These are phyloP conservation scores for Pogoniulus pusillus DNA, from an alignment of 2,797 vertebrate species.

Conservation along the genomic window DNA sequence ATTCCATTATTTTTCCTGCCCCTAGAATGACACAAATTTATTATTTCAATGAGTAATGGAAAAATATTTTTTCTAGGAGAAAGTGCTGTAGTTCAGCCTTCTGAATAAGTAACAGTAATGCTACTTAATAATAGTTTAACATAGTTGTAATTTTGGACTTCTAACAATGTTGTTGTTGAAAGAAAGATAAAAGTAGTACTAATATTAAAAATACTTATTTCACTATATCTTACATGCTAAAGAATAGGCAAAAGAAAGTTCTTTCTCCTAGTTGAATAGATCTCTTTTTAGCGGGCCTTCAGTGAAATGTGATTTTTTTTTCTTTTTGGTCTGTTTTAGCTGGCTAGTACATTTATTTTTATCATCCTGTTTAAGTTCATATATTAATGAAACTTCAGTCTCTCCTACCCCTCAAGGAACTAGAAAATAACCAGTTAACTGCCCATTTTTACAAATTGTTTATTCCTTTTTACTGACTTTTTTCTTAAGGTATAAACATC, in stretches of 20 bases:
- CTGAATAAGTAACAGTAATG: not conserved
- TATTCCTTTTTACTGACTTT: not conserved
- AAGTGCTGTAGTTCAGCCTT: not conserved
- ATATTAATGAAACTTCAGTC: not conserved
- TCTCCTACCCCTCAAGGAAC: not conserved
- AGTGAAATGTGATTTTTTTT: not conserved
- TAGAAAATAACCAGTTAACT: not conserved
- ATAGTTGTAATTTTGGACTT: not conserved
- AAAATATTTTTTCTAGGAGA: not conserved
- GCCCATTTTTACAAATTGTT: not conserved
- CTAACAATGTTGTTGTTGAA: not conserved
- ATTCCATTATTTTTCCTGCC: constrained; percentile 4
- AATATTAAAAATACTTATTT: not conserved
- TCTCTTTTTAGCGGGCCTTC: not conserved
- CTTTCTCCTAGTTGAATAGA: not conserved
- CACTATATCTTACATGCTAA: accelerated
- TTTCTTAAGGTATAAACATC: not conserved
- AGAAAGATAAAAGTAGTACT: not conserved
- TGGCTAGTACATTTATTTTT: not conserved
- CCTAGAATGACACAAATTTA: not conserved
- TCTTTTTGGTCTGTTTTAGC: not conserved
- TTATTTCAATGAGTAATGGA: not conserved
- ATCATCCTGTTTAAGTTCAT: not conserved
- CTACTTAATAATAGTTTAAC: not conserved
- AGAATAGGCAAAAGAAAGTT: not conserved